Evolutionary conservation across 2,888 invertebrate species (phyloP).

Genomic region (Cheilosia scutellata): DNA sequence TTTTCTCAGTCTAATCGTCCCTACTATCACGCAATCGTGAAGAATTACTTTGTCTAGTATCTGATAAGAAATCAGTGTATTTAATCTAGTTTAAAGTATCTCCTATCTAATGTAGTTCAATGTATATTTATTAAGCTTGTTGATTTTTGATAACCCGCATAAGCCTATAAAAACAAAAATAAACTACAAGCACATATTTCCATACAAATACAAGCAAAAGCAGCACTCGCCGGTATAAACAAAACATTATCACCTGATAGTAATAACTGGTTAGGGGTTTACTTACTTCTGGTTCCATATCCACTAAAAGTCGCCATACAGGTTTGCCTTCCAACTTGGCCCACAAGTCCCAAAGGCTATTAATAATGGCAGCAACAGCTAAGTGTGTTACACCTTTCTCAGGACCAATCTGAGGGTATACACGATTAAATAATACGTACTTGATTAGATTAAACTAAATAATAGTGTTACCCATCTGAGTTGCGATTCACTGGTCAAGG

Average conservation of each 20-base stretch:
- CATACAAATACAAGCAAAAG: not conserved
- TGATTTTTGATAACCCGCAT: too few species aligned
- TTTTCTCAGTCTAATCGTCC: too few species aligned
- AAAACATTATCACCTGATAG: not conserved
- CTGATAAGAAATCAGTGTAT: too few species aligned
- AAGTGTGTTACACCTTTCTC: constrained; percentile 96
- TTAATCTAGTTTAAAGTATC: too few species aligned
- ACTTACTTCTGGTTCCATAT: constrained; percentile 91
- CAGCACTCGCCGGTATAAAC: not conserved
- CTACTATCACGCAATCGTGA: too few species aligned
- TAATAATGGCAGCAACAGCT: constrained; percentile 94
- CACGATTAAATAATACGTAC: not conserved
- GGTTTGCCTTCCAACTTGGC: constrained; percentile 93
- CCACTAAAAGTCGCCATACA: constrained; percentile 92
- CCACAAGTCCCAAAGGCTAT: constrained; percentile 97
- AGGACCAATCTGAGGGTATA: constrained; percentile 89
- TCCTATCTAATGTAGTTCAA: too few species aligned
- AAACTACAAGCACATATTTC: not conserved
- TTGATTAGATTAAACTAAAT: constrained; percentile 9
- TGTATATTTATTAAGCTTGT: too few species aligned
- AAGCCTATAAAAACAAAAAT: not conserved
- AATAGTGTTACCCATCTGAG: constrained; percentile 92
- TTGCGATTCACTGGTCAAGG: constrained; percentile 93
- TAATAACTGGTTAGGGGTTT: not conserved
- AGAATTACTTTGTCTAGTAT: too few species aligned